A percentile compares a stretch with the other conserved stretches of the same genome.
Conservation (phyloP, 2,113 vertebrate genomes). For the Glareola pratincola region DNA sequence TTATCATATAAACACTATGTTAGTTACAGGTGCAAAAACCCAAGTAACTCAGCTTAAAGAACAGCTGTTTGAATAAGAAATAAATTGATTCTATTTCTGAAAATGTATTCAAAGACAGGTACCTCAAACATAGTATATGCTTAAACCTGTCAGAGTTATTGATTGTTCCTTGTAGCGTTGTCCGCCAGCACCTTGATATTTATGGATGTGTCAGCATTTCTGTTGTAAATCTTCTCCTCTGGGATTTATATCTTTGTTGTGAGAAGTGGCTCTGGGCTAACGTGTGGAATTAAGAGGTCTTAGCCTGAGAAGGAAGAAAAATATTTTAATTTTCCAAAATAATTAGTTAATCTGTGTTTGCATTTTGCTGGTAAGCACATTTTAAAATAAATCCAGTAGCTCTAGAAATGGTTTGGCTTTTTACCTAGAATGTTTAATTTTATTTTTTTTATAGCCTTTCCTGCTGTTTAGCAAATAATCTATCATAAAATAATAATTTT, state of each 20-base stretch:
- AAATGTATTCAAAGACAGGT: background rate
- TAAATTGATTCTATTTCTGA: background rate
- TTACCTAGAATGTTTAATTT: background rate
- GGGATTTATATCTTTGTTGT: slow-evolving; percentile 1
- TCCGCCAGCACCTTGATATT: background rate
- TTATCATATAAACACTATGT: background rate
- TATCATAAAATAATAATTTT: background rate
- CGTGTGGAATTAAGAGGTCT: background rate
- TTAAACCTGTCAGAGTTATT: slow-evolving; percentile 36
- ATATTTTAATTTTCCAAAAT: background rate
- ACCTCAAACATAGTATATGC: background rate
- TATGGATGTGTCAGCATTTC: slow-evolving; percentile 1
- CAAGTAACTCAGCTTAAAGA: background rate
- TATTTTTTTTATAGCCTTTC: background rate
- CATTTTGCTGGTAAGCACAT: background rate
- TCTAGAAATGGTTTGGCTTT: background rate
- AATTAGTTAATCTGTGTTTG: background rate
- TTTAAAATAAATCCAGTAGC: background rate
- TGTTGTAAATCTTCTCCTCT: slow-evolving; percentile 17
- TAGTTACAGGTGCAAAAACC: background rate
- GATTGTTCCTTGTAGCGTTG: background rate
- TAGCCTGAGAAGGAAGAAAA: background rate
- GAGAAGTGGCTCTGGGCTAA: slow-evolving; percentile 25
- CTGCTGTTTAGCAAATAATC: background rate
- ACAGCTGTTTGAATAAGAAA: background rate